phyloP scores from a whole-genome alignment of 2,797 vertebrate genomes.

The Benthosema pterotum region DNA sequence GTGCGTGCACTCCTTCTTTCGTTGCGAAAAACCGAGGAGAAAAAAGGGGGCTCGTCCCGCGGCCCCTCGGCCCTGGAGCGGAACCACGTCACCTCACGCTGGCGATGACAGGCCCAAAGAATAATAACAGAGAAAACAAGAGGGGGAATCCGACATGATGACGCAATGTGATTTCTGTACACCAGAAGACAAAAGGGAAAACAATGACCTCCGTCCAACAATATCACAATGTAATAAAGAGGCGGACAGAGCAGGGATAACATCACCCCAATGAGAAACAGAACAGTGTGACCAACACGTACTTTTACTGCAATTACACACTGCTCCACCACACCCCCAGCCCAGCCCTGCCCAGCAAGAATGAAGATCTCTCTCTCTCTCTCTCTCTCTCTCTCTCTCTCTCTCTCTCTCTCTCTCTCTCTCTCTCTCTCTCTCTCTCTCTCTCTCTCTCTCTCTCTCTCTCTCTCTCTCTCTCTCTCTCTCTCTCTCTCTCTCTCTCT shows the following conservation, averaged over 20 bases:
- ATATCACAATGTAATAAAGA: background rate
- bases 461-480: no score
- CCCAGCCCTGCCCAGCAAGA: background rate
- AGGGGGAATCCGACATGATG: constrained; percentile 44
- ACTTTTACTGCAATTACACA: background rate
- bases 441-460: no score
- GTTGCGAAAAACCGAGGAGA: no score
- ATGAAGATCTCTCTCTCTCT: background rate
- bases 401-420: constrained; percentile 18
- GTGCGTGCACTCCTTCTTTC: constrained; percentile 40
- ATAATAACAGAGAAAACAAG: constrained; percentile 26
- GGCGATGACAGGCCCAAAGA: no score
- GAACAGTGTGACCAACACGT: background rate
- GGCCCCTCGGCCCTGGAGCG: constrained; percentile 44
- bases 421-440: no score
- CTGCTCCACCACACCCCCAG: background rate
- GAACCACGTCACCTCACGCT: constrained; percentile 42
- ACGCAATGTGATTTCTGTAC: constrained; percentile 28
- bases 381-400: background rate
- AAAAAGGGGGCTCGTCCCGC: constrained; percentile 23
- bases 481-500: no score
- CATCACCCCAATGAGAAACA: background rate
- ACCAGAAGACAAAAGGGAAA: constrained; percentile 21
- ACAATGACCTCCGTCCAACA: constrained; percentile 1
- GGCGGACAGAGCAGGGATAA: background rate